These are phyloP conservation scores for Leucophenga montana DNA, from an alignment of 2,888 invertebrate species.

Conservation along the genomic window DNA sequence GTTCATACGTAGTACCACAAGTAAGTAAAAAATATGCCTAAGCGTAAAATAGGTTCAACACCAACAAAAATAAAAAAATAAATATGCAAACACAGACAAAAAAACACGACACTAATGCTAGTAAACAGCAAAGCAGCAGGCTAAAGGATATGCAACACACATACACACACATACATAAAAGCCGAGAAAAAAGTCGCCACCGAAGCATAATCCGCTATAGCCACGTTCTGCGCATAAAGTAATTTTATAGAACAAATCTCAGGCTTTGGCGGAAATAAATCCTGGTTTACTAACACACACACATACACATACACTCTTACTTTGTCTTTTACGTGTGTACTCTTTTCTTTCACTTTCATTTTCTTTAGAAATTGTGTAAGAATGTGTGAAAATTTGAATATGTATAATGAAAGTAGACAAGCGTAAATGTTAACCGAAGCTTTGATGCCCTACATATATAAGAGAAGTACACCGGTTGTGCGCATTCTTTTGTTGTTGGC, in stretches of 20 bases:
- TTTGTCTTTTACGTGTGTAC: no score
- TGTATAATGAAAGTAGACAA: constrained; percentile 45
- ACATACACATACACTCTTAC: background rate
- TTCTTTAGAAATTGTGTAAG: background rate
- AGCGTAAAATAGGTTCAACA: background rate
- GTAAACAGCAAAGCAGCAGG: background rate
- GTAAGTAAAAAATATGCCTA: background rate
- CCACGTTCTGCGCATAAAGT: constrained; percentile 60
- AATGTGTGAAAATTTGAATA: constrained; percentile 29
- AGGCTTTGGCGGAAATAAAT: constrained; percentile 65
- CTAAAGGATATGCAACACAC: constrained; percentile 20
- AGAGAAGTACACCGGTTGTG: no score
- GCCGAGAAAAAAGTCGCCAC: constrained; percentile 4
- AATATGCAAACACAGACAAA: background rate
- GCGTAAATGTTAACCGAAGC: constrained; percentile 44
- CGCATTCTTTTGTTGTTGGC: no score
- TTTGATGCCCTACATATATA: no score
- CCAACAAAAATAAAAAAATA: constrained; percentile 5
- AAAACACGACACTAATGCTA: background rate
- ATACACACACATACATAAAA: background rate
- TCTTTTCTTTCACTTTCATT: no score
- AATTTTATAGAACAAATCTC: constrained; percentile 67
- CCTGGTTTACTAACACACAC: constrained; percentile 50
- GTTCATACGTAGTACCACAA: no score
- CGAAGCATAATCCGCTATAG: constrained; percentile 14